phyloP scores from a whole-genome alignment of 2,888 invertebrate species.

The Cetonia aurata region DNA sequence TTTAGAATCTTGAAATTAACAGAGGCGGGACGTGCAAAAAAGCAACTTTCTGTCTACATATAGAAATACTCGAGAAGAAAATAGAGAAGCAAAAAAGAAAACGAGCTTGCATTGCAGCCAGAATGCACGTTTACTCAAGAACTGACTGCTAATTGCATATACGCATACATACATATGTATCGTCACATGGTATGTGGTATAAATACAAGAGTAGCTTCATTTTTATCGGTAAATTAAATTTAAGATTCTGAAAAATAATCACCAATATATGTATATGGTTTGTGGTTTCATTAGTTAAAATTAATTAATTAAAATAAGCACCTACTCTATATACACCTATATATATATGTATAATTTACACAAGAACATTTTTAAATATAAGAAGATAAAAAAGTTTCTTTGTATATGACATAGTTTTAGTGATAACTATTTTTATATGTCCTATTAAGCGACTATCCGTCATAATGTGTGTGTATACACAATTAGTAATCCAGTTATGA shows the following conservation, averaged over 20 bases:
- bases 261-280: background rate
- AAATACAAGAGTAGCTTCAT: background rate
- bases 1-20: conserved; percentile 14
- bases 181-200: background rate
- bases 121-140: conserved; percentile 23
- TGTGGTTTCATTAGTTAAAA: background rate
- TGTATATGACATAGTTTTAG: too few species aligned
- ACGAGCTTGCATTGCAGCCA: conserved; percentile 4
- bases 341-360: too few species aligned
- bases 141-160: background rate
- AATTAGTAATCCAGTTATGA: too few species aligned
- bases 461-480: too few species aligned
- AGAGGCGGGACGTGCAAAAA: background rate
- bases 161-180: background rate
- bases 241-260: background rate
- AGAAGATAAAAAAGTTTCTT: too few species aligned
- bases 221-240: background rate
- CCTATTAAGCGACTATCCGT: too few species aligned
- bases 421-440: too few species aligned
- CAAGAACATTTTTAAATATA: too few species aligned
- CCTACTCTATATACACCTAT: too few species aligned
- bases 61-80: background rate
- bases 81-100: conserved; percentile 16
- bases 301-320: too few species aligned
- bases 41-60: conserved; percentile 28